A percentile compares a stretch with the other conserved stretches of the same genome.
phyloP scores from a whole-genome alignment of 2,888 invertebrate species.

The Apantesis nais region DNA sequence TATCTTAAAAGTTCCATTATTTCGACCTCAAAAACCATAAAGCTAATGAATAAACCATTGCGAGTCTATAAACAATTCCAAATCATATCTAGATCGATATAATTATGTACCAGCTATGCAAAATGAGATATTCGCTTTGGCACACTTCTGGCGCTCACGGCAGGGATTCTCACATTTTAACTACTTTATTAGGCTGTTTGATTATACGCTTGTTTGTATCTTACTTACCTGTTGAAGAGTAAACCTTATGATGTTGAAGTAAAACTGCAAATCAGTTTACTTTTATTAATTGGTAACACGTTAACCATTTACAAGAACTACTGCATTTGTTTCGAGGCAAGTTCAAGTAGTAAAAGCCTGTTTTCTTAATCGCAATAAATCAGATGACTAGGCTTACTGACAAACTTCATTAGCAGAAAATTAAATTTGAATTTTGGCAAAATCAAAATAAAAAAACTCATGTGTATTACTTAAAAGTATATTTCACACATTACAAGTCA shows the following conservation, averaged over 20 bases:
- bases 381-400: background rate
- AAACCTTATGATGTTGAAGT: slow-evolving; percentile 32
- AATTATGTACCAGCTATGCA: slow-evolving; percentile 49
- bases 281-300: slow-evolving; percentile 34
- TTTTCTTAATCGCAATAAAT: background rate
- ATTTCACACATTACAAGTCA: background rate
- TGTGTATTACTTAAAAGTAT: background rate
- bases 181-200: slow-evolving; percentile 52
- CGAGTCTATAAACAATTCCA: slow-evolving; percentile 30
- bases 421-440: background rate
- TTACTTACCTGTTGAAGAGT: slow-evolving; percentile 20
- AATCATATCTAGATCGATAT: slow-evolving; percentile 42
- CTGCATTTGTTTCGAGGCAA: slow-evolving; percentile 6
- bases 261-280: slow-evolving; percentile 10
- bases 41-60: slow-evolving; percentile 20
- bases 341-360: background rate
- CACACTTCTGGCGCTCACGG: slow-evolving; percentile 48
- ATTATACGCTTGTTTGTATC: slow-evolving; percentile 26
- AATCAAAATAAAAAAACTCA: no score
- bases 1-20: background rate
- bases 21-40: background rate
- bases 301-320: slow-evolving; percentile 23
- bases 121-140: slow-evolving; percentile 66
- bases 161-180: slow-evolving; percentile 75
- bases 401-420: background rate